These are phyloP conservation scores for Eubasilissa splendida DNA, from an alignment of 2,888 invertebrate genomes.

Conservation along the genomic window DNA sequence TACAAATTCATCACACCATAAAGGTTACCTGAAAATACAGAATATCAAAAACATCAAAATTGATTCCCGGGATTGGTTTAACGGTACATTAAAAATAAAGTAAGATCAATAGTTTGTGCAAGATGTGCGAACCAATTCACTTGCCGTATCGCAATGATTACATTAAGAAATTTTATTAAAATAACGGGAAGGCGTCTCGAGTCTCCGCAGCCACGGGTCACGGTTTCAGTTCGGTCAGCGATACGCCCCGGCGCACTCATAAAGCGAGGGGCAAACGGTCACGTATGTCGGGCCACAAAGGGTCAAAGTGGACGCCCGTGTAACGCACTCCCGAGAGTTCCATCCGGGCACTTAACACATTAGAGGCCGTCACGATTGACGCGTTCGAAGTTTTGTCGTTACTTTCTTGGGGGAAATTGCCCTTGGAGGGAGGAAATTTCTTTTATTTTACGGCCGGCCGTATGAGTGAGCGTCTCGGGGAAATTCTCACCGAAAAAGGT, in stretches of 20 bases:
- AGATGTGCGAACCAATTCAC: too few species aligned
- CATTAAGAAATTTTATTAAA: slow-evolving; percentile 10
- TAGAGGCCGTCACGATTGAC: slow-evolving; percentile 34
- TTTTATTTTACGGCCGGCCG: slow-evolving; percentile 21
- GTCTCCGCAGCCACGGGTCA: slow-evolving; percentile 2
- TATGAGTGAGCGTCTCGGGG: not conserved
- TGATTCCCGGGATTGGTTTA: too few species aligned
- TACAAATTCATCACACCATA: too few species aligned
- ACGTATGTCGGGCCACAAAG: slow-evolving; percentile 35
- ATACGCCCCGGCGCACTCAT: slow-evolving; percentile 13
- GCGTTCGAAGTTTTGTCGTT: slow-evolving; percentile 26
- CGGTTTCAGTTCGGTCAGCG: slow-evolving; percentile 20
- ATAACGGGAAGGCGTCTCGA: not conserved
- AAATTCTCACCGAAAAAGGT: slow-evolving; percentile 27
- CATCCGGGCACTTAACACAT: slow-evolving; percentile 43
- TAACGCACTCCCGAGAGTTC: slow-evolving; percentile 35
- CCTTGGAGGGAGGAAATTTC: not conserved
- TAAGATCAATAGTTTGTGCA: too few species aligned
- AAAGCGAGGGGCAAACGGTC: slow-evolving; percentile 38
- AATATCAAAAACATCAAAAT: too few species aligned
- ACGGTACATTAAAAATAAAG: too few species aligned
- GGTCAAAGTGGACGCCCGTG: slow-evolving; percentile 43
- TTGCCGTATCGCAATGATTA: not conserved
- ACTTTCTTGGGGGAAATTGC: slow-evolving; percentile 29
- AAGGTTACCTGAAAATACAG: too few species aligned